Conservation (phyloP, 2,888 invertebrate species). For the Drosophila mettleri region DNA sequence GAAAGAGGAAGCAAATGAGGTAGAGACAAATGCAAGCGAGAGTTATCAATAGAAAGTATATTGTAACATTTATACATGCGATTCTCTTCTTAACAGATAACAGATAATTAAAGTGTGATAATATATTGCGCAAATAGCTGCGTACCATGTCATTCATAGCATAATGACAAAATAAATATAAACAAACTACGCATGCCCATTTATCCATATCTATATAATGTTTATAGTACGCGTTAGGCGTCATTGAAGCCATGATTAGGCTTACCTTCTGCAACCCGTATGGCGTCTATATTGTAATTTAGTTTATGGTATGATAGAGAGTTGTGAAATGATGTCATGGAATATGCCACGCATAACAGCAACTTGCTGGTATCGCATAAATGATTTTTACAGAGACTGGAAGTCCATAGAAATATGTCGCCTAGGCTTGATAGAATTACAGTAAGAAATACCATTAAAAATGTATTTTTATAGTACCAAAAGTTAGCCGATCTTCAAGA, state of each 20-base stretch:
- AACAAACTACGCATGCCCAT: slow-evolving; percentile 12
- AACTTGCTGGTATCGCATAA: neutral
- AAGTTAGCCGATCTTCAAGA: too few species aligned
- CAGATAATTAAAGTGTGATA: slow-evolving; percentile 53
- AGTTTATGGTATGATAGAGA: neutral
- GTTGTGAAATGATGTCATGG: neutral
- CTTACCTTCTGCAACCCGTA: neutral
- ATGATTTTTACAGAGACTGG: neutral
- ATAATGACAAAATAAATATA: slow-evolving; percentile 47
- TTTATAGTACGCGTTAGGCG: neutral
- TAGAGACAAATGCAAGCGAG: slow-evolving; percentile 1
- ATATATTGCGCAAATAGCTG: slow-evolving; percentile 48
- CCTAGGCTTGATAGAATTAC: too few species aligned
- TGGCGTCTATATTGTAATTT: neutral
- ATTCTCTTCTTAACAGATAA: slow-evolving; percentile 36
- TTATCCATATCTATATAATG: neutral
- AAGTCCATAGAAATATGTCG: too few species aligned
- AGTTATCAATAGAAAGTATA: neutral
- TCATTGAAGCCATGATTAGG: neutral
- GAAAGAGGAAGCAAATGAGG: neutral
- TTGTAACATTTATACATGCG: too few species aligned
- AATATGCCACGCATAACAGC: neutral
- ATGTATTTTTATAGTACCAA: too few species aligned
- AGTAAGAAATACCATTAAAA: too few species aligned
- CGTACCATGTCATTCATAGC: slow-evolving; percentile 41